Percentiles rank a stretch among this genome's conserved stretches.
These are phyloP conservation scores for Scatophagus argus DNA, from an alignment of 2,113 vertebrate species.

Conservation along the genomic window DNA sequence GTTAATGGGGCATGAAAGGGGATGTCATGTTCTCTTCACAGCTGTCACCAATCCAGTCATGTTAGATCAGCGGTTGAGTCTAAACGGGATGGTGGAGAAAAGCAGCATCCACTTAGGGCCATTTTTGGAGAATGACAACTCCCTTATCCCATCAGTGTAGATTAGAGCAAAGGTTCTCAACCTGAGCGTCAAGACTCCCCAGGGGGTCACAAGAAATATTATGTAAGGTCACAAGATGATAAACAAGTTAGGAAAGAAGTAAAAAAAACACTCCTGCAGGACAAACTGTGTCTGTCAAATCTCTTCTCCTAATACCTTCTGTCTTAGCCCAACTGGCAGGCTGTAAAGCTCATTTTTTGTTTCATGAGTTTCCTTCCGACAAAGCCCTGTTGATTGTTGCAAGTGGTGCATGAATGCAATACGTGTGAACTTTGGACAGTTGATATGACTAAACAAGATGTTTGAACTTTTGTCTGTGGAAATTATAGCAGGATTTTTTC, in stretches of 20 bases:
- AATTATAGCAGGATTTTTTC: not conserved
- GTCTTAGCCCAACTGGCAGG: too few species aligned
- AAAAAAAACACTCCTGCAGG: not conserved
- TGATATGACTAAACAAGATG: not conserved
- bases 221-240: not conserved
- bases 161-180: not conserved
- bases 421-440: not conserved
- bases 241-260: not conserved
- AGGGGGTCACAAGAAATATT: not conserved
- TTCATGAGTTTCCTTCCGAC: too few species aligned
- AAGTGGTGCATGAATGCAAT: too few species aligned
- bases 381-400: too few species aligned
- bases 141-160: constrained; percentile 7
- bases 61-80: constrained; percentile 43
- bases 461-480: not conserved
- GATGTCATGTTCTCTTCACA: constrained; percentile 32
- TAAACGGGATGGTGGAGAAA: constrained; percentile 3
- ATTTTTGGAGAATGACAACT: constrained; percentile 24
- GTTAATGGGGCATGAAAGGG: constrained; percentile 33
- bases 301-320: too few species aligned
- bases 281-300: not conserved
- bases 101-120: constrained; percentile 13
- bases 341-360: too few species aligned
- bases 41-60: constrained; percentile 45
- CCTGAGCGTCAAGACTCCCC: not conserved